Evolutionary conservation across 35 echinoderm and acorn worm genomes (phyloP).

Genomic region (Heliocidaris erythrogramma): DNA sequence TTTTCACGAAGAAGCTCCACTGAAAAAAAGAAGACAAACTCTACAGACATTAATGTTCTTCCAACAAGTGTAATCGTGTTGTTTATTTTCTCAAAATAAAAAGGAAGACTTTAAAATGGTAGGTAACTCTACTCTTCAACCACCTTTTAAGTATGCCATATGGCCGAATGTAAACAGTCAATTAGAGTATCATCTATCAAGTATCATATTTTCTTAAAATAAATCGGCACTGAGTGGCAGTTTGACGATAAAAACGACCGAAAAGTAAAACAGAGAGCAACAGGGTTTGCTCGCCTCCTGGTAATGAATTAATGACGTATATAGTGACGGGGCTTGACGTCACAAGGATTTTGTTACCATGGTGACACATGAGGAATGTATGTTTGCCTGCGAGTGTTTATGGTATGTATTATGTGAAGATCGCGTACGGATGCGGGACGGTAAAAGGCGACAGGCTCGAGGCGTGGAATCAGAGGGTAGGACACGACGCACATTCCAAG

Average conservation of each 20-base stretch:
- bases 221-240: not conserved
- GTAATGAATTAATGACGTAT: conserved; percentile 34
- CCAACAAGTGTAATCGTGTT: not conserved
- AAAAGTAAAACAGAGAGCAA: not conserved
- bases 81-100: not conserved
- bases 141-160: not conserved
- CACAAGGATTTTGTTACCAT: conserved; percentile 31
- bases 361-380: conserved; percentile 11
- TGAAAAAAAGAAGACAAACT: not conserved
- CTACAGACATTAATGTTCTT: not conserved
- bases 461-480: not conserved
- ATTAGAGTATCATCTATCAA: not conserved
- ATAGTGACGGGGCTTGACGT: conserved; percentile 25
- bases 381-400: not conserved
- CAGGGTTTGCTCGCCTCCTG: not conserved
- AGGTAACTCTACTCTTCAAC: not conserved
- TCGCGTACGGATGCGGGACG: not conserved
- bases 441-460: not conserved
- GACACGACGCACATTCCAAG: not conserved
- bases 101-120: not conserved
- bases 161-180: not conserved
- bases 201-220: conserved; percentile 35
- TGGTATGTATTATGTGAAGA: not conserved
- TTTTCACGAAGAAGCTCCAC: not conserved
- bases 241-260: not conserved